phyloP scores from a whole-genome alignment of 2,888 invertebrate species.

The Seladonia tumulorum region DNA sequence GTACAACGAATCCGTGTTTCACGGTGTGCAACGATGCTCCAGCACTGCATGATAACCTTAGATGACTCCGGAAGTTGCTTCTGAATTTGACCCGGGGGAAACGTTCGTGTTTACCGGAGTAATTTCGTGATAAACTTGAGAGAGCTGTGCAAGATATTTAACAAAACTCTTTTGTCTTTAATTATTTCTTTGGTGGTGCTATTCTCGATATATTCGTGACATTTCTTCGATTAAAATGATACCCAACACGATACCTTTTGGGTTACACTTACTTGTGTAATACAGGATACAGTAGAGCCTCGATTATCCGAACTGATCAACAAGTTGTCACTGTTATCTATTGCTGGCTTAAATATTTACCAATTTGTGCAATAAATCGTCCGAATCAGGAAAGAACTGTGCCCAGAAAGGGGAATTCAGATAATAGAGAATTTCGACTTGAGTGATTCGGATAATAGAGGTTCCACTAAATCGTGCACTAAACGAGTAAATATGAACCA shows the following conservation, averaged over 20 bases:
- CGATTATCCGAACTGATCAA: not conserved
- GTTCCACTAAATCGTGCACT: not conserved
- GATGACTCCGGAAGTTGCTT: not conserved
- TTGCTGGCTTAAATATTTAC: no score
- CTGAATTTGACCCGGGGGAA: not conserved
- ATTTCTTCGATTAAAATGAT: not conserved
- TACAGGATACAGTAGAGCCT: not conserved
- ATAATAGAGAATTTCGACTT: not conserved
- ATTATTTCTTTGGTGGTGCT: not conserved
- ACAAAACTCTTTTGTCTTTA: not conserved
- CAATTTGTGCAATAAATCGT: no score
- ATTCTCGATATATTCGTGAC: not conserved
- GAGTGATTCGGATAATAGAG: not conserved
- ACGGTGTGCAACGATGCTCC: not conserved
- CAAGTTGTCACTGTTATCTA: no score
- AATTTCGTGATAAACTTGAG: not conserved
- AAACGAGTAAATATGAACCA: not conserved
- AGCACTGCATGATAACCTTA: not conserved
- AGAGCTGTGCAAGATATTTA: not conserved
- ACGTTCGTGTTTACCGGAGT: not conserved
- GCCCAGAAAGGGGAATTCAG: no score
- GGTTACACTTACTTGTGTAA: not conserved
- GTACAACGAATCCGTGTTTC: not conserved
- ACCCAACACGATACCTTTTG: not conserved
- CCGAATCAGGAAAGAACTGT: no score